Base-by-base conservation (phyloP, 2,113 vertebrate genomes). In the Microtus ochrogaster region DNA sequence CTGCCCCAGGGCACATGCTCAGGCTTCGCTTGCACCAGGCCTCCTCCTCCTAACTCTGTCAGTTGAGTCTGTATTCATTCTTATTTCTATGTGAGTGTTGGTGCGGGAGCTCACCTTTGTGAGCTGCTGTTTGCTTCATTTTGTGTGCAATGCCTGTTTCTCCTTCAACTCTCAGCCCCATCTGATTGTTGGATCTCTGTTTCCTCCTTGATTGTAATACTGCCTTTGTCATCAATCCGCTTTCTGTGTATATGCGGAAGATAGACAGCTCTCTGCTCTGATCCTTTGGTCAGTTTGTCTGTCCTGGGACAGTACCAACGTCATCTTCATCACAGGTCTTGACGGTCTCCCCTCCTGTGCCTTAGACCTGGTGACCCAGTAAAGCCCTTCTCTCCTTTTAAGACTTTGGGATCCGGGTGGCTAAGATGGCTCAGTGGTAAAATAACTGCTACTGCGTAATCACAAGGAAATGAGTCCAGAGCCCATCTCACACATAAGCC, bases 241-340 rank as follows among this genome's bases (percentile, higher is more conserved):
- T 77, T 91, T 89, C 82, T 26, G 8, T 58, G 5, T 44, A 21
- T 65, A 21, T 49, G 61, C 78, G 41, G 10, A 89, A 78, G 39
- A 58, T 24, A 63, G 63, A 39, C 13, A 4, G 30, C 30, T 61
- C 17, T 87, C 76, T 58, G 10, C 81, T 58, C 55, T 86, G 41
- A 55, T 39, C 55, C 21, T 93, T 85, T 72, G 73, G 39, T 93
- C 82, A 36, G 52, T 96, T 52, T 76, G 55, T 94, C 44, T 66
- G 28, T 49, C 24, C 26, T 61, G 76, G 49, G 36, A 33, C 78
- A 44, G 39, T 65, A 0, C n/a, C 47, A 1, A 2, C 28, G 16
- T 58, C 30, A 5, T 65, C 84, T 84, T 92, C 93, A 44, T 72
- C 55, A n/a, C 14, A 90, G 68, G 39, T 36, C 61, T 90, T 28